Conservation (phyloP, 2,797 vertebrate genomes). For the Lates japonicus region DNA sequence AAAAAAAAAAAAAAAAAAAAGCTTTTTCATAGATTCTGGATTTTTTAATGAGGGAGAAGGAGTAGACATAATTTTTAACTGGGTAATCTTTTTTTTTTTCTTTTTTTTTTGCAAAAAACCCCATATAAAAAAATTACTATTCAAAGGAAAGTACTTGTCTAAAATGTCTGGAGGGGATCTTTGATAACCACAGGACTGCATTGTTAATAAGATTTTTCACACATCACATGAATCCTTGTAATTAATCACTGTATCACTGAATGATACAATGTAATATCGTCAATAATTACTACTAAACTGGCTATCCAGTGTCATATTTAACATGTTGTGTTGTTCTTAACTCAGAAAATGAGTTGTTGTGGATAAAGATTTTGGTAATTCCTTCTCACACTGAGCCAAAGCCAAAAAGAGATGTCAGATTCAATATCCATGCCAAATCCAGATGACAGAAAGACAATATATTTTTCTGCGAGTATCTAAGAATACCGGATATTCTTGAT, state of each 20-base stretch:
- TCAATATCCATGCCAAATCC: neutral
- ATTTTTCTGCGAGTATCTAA: slow-evolving; percentile 12
- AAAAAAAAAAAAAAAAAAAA: neutral
- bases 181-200: too few species aligned
- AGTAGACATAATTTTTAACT: too few species aligned
- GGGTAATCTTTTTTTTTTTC: too few species aligned
- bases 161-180: too few species aligned
- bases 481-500: slow-evolving; percentile 9
- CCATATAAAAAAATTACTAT: neutral
- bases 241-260: neutral
- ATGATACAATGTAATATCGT: neutral
- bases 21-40: too few species aligned
- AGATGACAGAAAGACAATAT: neutral
- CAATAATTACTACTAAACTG: neutral
- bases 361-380: neutral
- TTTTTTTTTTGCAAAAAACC: neutral
- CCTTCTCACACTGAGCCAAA: neutral
- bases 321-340: neutral
- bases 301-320: neutral
- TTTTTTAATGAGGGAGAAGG: too few species aligned
- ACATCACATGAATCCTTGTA: neutral
- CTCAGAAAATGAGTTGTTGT: neutral
- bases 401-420: neutral
- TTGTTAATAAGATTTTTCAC: neutral
- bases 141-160: too few species aligned